These are phyloP conservation scores for Agrotis exclamationis DNA, from an alignment of 2,888 invertebrate genomes.

Conservation along the genomic window DNA sequence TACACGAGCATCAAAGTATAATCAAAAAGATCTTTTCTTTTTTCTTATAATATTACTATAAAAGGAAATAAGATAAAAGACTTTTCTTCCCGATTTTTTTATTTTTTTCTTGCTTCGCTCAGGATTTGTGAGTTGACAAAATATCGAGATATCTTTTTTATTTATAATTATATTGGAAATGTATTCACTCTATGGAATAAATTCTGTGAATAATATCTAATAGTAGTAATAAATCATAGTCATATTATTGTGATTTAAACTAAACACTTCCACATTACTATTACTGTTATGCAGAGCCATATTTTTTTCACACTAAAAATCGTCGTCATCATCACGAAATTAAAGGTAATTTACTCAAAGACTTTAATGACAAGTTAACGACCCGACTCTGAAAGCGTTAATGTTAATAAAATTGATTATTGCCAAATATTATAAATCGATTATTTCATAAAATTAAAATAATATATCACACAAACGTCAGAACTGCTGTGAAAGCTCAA, in stretches of 20 bases:
- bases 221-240: too few relatives aligned
- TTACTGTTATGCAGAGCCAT: too few relatives aligned
- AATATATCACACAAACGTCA: not conserved
- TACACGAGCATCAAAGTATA: not conserved
- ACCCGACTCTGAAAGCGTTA: not conserved
- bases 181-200: too few relatives aligned
- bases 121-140: not conserved
- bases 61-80: constrained; percentile 2
- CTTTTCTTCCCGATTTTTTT: not conserved
- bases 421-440: too few relatives aligned
- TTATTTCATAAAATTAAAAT: too few relatives aligned
- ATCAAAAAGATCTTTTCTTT: not conserved
- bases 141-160: not conserved
- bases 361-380: not conserved
- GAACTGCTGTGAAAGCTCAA: constrained; percentile 11
- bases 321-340: not conserved
- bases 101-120: not conserved
- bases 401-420: not conserved
- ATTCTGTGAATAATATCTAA: too few relatives aligned
- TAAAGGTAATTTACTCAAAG: not conserved
- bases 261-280: too few relatives aligned
- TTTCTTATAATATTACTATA: not conserved
- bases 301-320: not conserved
- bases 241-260: too few relatives aligned
- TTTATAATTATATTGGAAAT: not conserved